Percentiles rank a stretch among this genome's conserved stretches.
These are phyloP conservation scores for Plagodis dolabraria DNA, from an alignment of 2,888 invertebrate genomes.

Conservation along the genomic window DNA sequence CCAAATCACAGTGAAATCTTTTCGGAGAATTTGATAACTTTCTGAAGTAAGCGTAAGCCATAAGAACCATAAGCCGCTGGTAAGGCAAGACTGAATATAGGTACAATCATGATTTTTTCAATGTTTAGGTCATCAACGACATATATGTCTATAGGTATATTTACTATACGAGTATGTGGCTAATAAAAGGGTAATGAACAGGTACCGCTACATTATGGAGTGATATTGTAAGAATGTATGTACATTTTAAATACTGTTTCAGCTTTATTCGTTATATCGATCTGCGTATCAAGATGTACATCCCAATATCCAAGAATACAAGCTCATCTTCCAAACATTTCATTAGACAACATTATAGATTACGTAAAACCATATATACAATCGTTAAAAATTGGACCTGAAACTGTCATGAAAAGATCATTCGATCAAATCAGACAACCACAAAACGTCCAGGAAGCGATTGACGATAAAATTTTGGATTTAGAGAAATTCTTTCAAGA, in stretches of 20 bases:
- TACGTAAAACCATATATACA: conserved; percentile 50
- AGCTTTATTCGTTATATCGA: conserved; percentile 18
- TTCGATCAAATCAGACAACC: background rate
- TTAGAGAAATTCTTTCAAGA: conserved; percentile 57
- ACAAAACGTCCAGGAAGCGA: conserved; percentile 41
- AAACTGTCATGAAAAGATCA: background rate
- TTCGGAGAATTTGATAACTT: too few relatives aligned
- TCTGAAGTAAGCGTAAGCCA: too few relatives aligned
- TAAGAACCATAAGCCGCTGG: too few relatives aligned
- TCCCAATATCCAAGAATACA: conserved; percentile 16
- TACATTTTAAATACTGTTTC: conserved; percentile 6
- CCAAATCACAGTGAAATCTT: too few relatives aligned
- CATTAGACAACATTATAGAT: conserved; percentile 40
- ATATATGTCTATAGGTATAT: too few relatives aligned
- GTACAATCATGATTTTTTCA: too few relatives aligned
- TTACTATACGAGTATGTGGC: too few relatives aligned
- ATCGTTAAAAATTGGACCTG: conserved; percentile 4
- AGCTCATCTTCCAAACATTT: conserved; percentile 35
- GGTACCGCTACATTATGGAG: too few relatives aligned
- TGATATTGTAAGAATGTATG: too few relatives aligned
- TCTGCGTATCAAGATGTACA: conserved; percentile 1
- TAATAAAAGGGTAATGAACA: too few relatives aligned
- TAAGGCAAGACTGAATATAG: too few relatives aligned
- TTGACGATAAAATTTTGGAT: conserved; percentile 50
- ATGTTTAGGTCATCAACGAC: too few relatives aligned